Conservation (phyloP, 2,888 invertebrate species). For the Graphium colonna region DNA sequence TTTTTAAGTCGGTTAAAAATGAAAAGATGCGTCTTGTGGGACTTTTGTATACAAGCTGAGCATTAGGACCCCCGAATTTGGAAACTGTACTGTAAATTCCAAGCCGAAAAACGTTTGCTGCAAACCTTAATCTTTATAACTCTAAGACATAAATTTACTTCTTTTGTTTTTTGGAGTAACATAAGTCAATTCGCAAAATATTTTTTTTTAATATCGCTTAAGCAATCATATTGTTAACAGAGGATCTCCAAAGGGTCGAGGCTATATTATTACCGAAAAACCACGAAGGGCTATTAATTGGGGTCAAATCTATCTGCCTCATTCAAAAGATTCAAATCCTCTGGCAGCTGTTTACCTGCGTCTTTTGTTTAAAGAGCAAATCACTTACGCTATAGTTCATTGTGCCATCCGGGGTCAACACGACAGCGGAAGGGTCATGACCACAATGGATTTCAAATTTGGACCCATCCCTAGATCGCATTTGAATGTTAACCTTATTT, state of each 20-base stretch:
- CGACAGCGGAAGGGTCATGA: conserved; percentile 36
- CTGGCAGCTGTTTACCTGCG: conserved; percentile 59
- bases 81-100: too few species aligned
- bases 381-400: conserved; percentile 27
- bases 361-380: conserved; percentile 37
- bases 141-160: too few species aligned
- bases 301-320: conserved; percentile 31
- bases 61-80: too few species aligned
- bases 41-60: too few species aligned
- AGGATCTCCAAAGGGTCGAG: neutral
- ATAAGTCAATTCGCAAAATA: too few species aligned
- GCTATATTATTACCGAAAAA: neutral
- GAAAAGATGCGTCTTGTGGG: too few species aligned
- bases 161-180: too few species aligned
- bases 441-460: conserved; percentile 35
- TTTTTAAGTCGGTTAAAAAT: too few species aligned
- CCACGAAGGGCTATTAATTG: conserved; percentile 11
- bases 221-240: neutral
- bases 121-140: too few species aligned
- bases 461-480: conserved; percentile 27
- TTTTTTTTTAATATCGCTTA: neutral
- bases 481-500: conserved; percentile 22
- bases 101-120: too few species aligned
- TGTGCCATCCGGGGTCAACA: conserved; percentile 33
- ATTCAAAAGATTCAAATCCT: conserved; percentile 33